Base-by-base conservation (phyloP, 2,797 vertebrate species). In the Botia almorhae region DNA sequence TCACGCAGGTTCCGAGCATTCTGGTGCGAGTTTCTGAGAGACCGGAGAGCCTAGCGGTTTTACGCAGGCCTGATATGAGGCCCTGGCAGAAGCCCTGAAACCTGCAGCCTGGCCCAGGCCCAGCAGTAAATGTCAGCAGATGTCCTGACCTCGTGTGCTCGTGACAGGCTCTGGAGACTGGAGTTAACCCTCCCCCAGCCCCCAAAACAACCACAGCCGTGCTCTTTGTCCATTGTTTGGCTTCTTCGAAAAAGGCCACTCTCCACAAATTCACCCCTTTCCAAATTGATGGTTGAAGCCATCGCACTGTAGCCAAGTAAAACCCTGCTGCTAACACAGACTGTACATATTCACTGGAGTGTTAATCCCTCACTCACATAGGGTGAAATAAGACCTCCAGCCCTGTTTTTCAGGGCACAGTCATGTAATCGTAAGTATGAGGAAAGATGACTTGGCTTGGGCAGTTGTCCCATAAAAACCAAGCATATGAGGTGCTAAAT, bases 211-310 rank as follows among this genome's bases (percentile, higher is more conserved):
- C 90, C 90, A 91, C 92, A 92, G 88, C 86, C 86, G 69, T 36
- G 82, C 85, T 90, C 92, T 92, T 93, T 93, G 93, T 94, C 89
- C 89, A 91, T 93, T 93, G 92, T 94, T 88, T 89, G 89, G 81
- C 87, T 83, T 17, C 74, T 75, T 86, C 91, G 87, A 90, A 85
- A 90, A 88, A 87, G 87, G 7, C 82, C 88, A 72, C 69, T 55
- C 89, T 92, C 85, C 87, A 89, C 73, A 89, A 89, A 89, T 88
- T 88, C 85, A 85, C 70, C 64, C 10, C 85, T 89, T 87, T 77
- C 80, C 70, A 68, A 89, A 89, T 88, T 83, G 88, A 89, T 91
- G 90, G 90, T 82, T 85, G 73, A 85, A 90, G 89, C 87, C 70
- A 89, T 90, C 88, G 76, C 33, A 86, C 2, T 74, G 74, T 3